These are phyloP conservation scores for Cavia aperea DNA, from an alignment of 2,113 vertebrate species.

Conservation along the genomic window DNA sequence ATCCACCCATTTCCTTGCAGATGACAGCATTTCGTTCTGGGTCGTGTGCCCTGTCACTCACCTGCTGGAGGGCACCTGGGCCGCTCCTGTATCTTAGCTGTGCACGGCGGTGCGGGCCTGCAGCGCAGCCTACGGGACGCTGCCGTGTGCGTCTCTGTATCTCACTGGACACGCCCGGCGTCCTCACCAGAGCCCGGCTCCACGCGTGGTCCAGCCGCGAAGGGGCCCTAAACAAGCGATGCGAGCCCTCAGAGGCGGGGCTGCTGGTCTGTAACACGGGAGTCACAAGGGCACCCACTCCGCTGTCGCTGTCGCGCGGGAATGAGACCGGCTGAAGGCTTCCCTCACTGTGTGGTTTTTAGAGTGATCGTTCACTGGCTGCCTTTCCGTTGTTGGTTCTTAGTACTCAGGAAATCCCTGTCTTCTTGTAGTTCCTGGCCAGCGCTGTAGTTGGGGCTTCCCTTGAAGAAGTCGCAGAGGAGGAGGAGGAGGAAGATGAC, in stretches of 20 bases:
- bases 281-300: too few species aligned
- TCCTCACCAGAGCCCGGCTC: not conserved
- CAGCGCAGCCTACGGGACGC: not conserved
- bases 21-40: not conserved
- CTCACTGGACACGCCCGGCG: not conserved
- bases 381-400: not conserved
- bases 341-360: too few species aligned
- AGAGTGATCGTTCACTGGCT: not conserved
- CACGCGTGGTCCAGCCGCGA: not conserved
- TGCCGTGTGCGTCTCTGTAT: not conserved
- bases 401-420: not conserved
- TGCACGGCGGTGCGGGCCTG: accelerated
- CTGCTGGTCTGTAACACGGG: not conserved
- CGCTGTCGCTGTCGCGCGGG: too few species aligned
- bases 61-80: not conserved
- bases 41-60: not conserved
- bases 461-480: slow-evolving; percentile 64
- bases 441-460: slow-evolving; percentile 73
- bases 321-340: not conserved
- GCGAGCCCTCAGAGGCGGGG: not conserved
- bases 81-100: not conserved
- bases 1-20: not conserved
- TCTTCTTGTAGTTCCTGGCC: slow-evolving; percentile 80
- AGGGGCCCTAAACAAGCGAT: not conserved
- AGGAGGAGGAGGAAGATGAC: slow-evolving; percentile 66